Base-by-base conservation (phyloP, 2,888 invertebrate genomes). In the Anoplius nigerrimus region DNA sequence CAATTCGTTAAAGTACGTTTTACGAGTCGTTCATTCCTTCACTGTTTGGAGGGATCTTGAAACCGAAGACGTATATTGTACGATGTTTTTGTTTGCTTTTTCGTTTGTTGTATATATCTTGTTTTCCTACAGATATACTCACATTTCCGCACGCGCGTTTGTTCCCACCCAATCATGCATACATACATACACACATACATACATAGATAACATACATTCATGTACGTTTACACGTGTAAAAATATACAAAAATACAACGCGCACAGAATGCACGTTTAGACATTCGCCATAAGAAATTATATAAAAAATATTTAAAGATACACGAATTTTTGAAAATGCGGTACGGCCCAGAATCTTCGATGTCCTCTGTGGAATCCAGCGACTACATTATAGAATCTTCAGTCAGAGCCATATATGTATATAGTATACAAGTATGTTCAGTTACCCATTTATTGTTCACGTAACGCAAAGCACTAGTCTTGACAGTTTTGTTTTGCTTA, bases 231-330 rank as follows among this genome's bases (percentile, higher is more conserved):
- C 24, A 4, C 24, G 22, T 52, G 53, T 2, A 6, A 22, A 24
- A 45, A 21, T 54, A 54, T 13, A 11, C 11, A 13, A 51, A 48
- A 54, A 66, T 61, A 46, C 21, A 8, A 34, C 43, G 11, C 34
- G 34, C 34, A 34, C 1, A 34, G 34, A 11, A 34, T 34, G 34
- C 34, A 13, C 34, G 34, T 34, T 6, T 34, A 1, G 34, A 8
- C 34, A 6, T 34, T 34, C 11, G 11, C 34, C 34, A 11, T 34
- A 34, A 11, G 34, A 34, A 34, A 34, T 13, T 6, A 34, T 34
- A 34, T 34, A 34, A 34, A 34, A 55, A 69, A 69, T 74, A 78
- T 76, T 76, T 76, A 78, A 71, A 73, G 53, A 56, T 53, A 46
- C 53, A 22, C 21, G 56, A 70, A 64, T 69, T 59, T 18, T n/a